phyloP scores from a whole-genome alignment of 1,140 invertebrate genomes.

The Cryptotermes secundus region DNA sequence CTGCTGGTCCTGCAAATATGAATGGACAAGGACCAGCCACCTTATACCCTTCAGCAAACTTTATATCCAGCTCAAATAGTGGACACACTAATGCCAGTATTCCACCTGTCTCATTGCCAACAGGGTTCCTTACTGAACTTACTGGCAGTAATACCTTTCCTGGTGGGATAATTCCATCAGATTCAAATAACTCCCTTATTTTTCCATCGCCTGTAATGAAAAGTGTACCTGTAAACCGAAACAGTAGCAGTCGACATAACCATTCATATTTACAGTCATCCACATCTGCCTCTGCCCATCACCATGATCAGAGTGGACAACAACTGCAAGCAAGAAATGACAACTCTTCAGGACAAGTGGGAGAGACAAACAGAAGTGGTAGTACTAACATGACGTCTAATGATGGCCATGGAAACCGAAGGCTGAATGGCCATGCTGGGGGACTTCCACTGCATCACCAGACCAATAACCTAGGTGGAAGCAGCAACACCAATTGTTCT shows the following conservation, averaged over 20 bases:
- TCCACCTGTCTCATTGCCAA: background rate
- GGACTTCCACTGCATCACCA: background rate
- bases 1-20: background rate
- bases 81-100: background rate
- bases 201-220: conserved; percentile 10
- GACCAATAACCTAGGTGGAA: background rate
- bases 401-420: background rate
- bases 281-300: conserved; percentile 6
- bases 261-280: background rate
- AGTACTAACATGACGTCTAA: background rate
- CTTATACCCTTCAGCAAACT: background rate
- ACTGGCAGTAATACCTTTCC: background rate
- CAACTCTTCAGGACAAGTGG: background rate
- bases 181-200: conserved; percentile 8
- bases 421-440: background rate
- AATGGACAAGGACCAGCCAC: background rate
- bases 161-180: background rate
- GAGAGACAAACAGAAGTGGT: background rate
- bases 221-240: background rate
- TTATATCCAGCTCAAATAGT: background rate
- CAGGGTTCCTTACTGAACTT: background rate
- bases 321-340: background rate
- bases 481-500: background rate
- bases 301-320: background rate
- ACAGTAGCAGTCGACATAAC: background rate